A percentile compares a stretch with the other conserved stretches of the same genome.
These are phyloP conservation scores for Acestrorhynchus altus DNA, from an alignment of 2,797 vertebrate species.

Conservation along the genomic window DNA sequence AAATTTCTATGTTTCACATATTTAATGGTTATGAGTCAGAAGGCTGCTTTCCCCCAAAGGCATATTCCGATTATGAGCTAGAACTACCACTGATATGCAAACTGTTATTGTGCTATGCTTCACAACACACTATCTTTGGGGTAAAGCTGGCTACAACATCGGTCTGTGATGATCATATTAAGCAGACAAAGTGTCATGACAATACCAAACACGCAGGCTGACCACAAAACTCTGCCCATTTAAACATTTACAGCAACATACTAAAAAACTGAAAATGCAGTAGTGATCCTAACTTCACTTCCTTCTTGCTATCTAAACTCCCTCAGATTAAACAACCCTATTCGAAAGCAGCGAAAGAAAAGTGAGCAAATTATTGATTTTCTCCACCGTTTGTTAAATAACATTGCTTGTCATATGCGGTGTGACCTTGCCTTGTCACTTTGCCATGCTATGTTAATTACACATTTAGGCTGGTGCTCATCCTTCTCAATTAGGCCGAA, in stretches of 20 bases:
- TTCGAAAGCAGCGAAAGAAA: slow-evolving; percentile 18
- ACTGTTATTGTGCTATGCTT: slow-evolving; percentile 71
- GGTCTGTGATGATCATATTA: slow-evolving; percentile 49
- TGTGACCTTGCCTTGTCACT: slow-evolving; percentile 69
- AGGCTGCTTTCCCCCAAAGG: slow-evolving; percentile 75
- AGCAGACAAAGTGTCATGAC: slow-evolving; percentile 32
- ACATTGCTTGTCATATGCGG: slow-evolving; percentile 56
- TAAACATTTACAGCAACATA: slow-evolving; percentile 10
- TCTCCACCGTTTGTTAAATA: slow-evolving; percentile 50
- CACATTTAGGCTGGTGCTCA: slow-evolving; percentile 69
- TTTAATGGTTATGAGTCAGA: slow-evolving; percentile 72
- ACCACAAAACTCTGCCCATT: slow-evolving; percentile 33
- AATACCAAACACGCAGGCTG: slow-evolving; percentile 16
- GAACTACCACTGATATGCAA: slow-evolving; percentile 71
- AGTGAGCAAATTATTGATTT: slow-evolving; percentile 55
- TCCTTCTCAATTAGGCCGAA: slow-evolving; percentile 76
- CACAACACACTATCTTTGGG: slow-evolving; percentile 66
- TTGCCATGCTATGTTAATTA: slow-evolving; percentile 72
- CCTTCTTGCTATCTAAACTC: not conserved
- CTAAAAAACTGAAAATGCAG: not conserved
- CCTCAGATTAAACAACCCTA: slow-evolving; percentile 1
- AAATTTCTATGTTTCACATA: slow-evolving; percentile 73
- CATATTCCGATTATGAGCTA: slow-evolving; percentile 76
- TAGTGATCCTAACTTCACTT: not conserved
- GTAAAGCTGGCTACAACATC: slow-evolving; percentile 60